Conservation (phyloP, 2,797 vertebrate genomes). For the Crocodylus rhombifer region DNA sequence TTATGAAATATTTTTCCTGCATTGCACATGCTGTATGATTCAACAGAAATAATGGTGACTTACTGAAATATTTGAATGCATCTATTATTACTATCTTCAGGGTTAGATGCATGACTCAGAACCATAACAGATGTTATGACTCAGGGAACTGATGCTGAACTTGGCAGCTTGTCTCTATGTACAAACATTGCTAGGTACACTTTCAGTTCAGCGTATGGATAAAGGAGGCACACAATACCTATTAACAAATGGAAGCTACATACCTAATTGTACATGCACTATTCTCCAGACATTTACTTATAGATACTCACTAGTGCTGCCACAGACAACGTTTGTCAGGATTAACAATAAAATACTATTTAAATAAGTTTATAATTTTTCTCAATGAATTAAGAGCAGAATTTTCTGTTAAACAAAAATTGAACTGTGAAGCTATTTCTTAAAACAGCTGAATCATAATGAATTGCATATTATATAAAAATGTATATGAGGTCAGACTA, state of each 20-base stretch:
- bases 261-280: background rate
- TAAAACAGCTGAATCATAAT: background rate
- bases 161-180: conserved; percentile 61
- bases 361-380: background rate
- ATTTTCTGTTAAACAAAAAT: background rate
- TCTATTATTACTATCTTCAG: conserved; percentile 39
- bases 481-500: no score
- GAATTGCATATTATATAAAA: no score
- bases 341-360: background rate
- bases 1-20: background rate
- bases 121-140: conserved; percentile 70
- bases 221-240: conserved; percentile 12
- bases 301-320: background rate
- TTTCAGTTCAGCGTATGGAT: conserved; percentile 38
- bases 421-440: background rate
- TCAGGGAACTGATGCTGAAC: conserved; percentile 66
- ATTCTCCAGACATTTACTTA: background rate
- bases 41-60: conserved; percentile 25
- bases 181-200: conserved; percentile 61
- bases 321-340: background rate
- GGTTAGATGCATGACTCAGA: conserved; percentile 67
- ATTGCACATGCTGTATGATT: background rate
- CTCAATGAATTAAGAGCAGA: background rate
- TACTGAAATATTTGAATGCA: conserved; percentile 23
- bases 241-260: conserved; percentile 5